Base-by-base conservation (phyloP, 30 jellyfish, hydroid and myxozoan species). In the Morbakka virulenta region DNA sequence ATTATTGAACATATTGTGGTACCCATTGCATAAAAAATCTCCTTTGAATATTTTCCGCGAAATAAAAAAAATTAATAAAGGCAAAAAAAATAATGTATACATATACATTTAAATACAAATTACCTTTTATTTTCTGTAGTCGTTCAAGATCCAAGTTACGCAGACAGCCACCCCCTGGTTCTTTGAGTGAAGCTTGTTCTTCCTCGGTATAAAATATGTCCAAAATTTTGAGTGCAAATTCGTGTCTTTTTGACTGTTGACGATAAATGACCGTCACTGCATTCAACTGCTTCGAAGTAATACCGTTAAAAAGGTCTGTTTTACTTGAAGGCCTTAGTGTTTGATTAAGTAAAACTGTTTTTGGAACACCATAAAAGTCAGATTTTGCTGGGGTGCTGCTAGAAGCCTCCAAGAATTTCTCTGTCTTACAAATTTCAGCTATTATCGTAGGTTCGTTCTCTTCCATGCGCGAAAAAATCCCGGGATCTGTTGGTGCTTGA, bases 211-310 rank as follows among this genome's bases (percentile, higher is more conserved):
- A 32, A 35, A 30, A 32, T 17, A 69, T 11, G 62, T 69, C 81
- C 73, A 32, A 69, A 73, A 69, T 2, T 33, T 69, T 32, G 27
- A 30, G 23, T 2, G 81, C 62, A 25, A 35, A 69, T 50, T 69
- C 81, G 32, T 69, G 62, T 33, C 81, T 69, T 35, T 4, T 57
- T 11, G 32, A 57, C 71, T 57, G 71, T 22, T 57, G 71, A 4
- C 32, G 11, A 4, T 11, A 4, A 24, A 24, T n/a, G 12, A 57
- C 31, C 26, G 11, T n/a, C 11, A 41, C 57, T 4, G 57, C 57
- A 41, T 41, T 41, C 9, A 41, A 17, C 17, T 41, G 9, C 57
- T 41, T 17, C 57, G 57, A 6, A 41, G 13, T 41, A 6, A 41
- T 6, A 6, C 57, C 57, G 17, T 17, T 41, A 41, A 41, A 41